phyloP scores from a whole-genome alignment of 1,140 invertebrate genomes.

The Brachionus asplanchnoidis region DNA sequence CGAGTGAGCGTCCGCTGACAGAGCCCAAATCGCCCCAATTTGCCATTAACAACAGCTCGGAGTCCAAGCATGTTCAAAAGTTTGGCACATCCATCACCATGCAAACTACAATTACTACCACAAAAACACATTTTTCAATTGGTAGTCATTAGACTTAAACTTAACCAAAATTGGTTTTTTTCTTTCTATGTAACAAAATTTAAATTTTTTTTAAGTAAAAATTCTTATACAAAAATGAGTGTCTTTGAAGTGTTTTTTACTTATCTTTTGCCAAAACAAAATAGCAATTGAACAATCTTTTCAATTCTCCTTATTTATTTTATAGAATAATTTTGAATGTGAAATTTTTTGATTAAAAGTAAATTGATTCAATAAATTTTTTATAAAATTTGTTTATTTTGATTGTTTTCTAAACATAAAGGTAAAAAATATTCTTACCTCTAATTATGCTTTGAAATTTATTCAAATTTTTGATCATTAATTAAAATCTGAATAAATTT shows the following conservation, averaged over 20 bases:
- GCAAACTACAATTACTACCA: background rate
- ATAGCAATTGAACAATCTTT: background rate
- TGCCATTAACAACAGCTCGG: background rate
- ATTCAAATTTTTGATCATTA: background rate
- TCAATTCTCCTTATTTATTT: background rate
- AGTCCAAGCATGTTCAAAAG: background rate
- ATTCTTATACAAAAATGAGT: background rate
- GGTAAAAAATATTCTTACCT: background rate
- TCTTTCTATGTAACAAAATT: background rate
- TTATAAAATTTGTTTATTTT: background rate
- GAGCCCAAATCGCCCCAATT: constrained; percentile 50
- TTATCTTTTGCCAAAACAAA: background rate
- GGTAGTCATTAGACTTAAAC: background rate
- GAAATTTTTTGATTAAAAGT: background rate
- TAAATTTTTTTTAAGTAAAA: no score
- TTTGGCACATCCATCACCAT: background rate
- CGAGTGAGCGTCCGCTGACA: constrained; percentile 53
- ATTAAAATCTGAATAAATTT: no score
- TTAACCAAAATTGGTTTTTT: background rate
- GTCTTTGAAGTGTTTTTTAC: background rate
- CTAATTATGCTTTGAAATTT: background rate
- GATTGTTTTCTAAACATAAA: background rate
- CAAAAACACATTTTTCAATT: background rate
- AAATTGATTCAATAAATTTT: background rate
- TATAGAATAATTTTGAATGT: background rate